Evolutionary conservation across 2,888 invertebrate genomes (phyloP).

Genomic region (Zaprionus bogoriensis): DNA sequence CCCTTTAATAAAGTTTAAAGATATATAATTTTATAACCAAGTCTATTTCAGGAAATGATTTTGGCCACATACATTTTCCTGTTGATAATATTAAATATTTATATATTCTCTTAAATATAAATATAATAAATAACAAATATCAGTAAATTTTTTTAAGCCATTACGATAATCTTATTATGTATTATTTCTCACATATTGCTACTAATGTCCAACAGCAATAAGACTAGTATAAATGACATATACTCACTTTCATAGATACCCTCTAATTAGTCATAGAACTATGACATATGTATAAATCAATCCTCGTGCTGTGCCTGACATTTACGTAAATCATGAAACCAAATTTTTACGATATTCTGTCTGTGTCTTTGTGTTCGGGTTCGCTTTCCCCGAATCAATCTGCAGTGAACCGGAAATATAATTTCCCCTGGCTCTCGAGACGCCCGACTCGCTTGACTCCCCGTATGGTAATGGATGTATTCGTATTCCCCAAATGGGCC

Average conservation of each 20-base stretch:
- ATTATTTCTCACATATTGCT: background rate
- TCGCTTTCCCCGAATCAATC: slow-evolving; percentile 37
- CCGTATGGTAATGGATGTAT: slow-evolving; percentile 7
- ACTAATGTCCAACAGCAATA: background rate
- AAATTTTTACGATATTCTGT: slow-evolving; percentile 1
- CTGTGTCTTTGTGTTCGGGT: slow-evolving; percentile 4
- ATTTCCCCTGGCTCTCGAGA: background rate
- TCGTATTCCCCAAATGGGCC: slow-evolving; percentile 32
- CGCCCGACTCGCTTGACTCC: background rate
- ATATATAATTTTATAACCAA: too few relatives aligned
- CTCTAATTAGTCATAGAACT: background rate
- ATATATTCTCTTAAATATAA: too few relatives aligned
- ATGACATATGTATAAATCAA: slow-evolving; percentile 18
- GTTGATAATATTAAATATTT: too few relatives aligned
- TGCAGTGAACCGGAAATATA: slow-evolving; percentile 30
- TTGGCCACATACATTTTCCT: too few relatives aligned
- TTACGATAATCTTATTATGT: background rate
- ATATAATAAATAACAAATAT: too few relatives aligned
- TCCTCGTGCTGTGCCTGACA: slow-evolving; percentile 6
- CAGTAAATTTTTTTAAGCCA: too few relatives aligned
- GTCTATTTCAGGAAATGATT: too few relatives aligned
- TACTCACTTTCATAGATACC: background rate
- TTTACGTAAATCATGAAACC: slow-evolving; percentile 20
- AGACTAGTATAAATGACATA: background rate
- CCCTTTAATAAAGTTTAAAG: background rate